These are phyloP conservation scores for Actinernus sp. DNA, from an alignment of 92 coral and sea anemone species.

Conservation along the genomic window DNA sequence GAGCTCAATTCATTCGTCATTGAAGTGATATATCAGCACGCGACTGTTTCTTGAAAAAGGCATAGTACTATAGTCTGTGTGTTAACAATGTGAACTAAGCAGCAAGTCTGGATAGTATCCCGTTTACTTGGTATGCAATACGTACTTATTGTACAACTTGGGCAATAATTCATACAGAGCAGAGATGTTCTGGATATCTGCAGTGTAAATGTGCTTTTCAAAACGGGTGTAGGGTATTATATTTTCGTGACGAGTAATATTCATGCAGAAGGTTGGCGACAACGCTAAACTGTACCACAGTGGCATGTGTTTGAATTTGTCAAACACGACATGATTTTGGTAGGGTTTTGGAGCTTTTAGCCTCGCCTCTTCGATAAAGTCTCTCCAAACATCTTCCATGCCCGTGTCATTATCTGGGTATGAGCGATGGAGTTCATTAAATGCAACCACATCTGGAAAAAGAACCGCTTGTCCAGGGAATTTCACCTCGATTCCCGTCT, in stretches of 20 bases:
- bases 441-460: conserved; percentile 19
- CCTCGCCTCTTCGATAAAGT: conserved; percentile 3
- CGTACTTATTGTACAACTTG: no score
- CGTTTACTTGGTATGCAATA: no score
- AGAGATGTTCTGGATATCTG: no score
- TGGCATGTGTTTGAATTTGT: not conserved
- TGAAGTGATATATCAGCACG: no score
- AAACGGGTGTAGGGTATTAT: conserved; percentile 7
- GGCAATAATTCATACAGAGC: no score
- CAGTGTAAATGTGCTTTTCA: no score
- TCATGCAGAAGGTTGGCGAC: conserved; percentile 19
- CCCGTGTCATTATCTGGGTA: conserved; percentile 20
- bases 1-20: no score
- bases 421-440: conserved; percentile 10
- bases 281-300: not conserved
- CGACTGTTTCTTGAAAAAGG: no score
- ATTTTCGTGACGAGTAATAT: conserved; percentile 2
- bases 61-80: no score
- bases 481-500: conserved; percentile 24
- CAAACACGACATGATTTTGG: conserved; percentile 3
- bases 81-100: no score
- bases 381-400: not conserved
- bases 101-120: no score
- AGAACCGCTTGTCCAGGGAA: conserved; percentile 49
- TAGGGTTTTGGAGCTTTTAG: not conserved